phyloP scores from a whole-genome alignment of 2,113 vertebrate genomes.

The Balaeniceps rex region DNA sequence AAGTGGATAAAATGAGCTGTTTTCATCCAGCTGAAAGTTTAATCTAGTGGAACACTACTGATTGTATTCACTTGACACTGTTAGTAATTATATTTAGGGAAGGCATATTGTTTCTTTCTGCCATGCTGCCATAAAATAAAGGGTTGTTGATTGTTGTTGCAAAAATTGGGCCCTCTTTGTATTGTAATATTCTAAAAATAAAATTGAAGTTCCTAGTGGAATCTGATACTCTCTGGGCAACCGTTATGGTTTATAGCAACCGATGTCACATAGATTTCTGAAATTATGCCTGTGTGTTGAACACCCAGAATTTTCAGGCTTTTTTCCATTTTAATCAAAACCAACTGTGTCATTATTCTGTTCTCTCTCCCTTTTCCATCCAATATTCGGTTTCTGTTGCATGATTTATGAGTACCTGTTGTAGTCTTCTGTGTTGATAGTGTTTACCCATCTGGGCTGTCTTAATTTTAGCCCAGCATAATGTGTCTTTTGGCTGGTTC shows the following conservation, averaged over 20 bases:
- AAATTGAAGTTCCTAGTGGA: not conserved
- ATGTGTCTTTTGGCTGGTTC: conserved; percentile 26
- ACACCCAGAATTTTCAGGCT: conserved; percentile 5
- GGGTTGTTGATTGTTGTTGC: not conserved
- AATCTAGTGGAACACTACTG: conserved; percentile 4
- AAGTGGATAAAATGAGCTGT: conserved; percentile 14
- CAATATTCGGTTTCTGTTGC: conserved; percentile 12
- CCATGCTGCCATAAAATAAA: not conserved
- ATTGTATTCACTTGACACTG: conserved; percentile 27
- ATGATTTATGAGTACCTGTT: conserved; percentile 62
- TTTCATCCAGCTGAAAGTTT: not conserved
- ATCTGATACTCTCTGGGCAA: conserved; percentile 6
- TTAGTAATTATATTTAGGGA: conserved; percentile 40
- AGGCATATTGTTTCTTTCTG: conserved; percentile 19
- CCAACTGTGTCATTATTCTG: conserved; percentile 18
- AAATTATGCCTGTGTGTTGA: not conserved
- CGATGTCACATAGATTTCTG: conserved; percentile 30
- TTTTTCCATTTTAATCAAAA: conserved; percentile 38
- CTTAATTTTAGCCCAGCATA: conserved; percentile 39
- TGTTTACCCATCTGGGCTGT: conserved; percentile 48
- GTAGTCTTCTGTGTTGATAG: conserved; percentile 27
- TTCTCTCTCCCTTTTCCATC: not conserved
- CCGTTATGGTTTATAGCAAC: not conserved
- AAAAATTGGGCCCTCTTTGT: not conserved
- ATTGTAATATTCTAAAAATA: conserved; percentile 15